Evolutionary conservation across 2,113 vertebrate species (phyloP).

Genomic region (Rhea pennata): DNA sequence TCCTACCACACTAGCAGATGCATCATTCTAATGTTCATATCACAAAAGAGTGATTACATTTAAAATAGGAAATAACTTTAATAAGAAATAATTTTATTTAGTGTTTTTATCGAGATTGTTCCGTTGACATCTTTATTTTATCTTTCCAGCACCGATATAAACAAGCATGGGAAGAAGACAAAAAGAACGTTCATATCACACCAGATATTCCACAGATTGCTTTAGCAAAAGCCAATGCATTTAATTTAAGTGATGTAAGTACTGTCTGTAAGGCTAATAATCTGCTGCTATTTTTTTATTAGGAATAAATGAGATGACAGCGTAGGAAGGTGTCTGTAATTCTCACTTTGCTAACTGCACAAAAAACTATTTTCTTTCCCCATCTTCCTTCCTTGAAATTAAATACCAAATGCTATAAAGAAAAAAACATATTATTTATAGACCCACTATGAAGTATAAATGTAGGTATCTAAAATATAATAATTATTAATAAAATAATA

Average conservation of each 20-base stretch:
- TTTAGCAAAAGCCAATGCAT: slow-evolving; percentile 90
- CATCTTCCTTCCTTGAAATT: background rate
- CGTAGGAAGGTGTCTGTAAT: background rate
- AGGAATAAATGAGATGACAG: background rate
- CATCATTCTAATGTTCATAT: background rate
- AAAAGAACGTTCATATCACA: slow-evolving; percentile 88
- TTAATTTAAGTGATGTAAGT: slow-evolving; percentile 91
- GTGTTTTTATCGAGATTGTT: background rate
- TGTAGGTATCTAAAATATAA: background rate
- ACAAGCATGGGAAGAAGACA: slow-evolving; percentile 92
- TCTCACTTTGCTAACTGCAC: background rate
- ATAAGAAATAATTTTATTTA: background rate
- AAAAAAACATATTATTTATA: background rate
- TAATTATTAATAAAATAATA: background rate
- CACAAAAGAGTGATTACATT: background rate
- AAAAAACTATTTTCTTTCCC: background rate
- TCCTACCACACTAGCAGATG: background rate
- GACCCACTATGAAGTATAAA: background rate
- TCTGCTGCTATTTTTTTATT: background rate
- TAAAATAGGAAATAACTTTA: background rate
- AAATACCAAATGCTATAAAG: background rate
- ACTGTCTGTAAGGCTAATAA: background rate
- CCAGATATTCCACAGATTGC: slow-evolving; percentile 90
- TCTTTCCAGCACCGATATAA: slow-evolving; percentile 85
- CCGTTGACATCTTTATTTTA: background rate